Percentiles rank a stretch among this genome's conserved stretches.
Evolutionary conservation across 2,797 vertebrate genomes (phyloP).

Genomic region (Tragelaphus eurycerus): DNA sequence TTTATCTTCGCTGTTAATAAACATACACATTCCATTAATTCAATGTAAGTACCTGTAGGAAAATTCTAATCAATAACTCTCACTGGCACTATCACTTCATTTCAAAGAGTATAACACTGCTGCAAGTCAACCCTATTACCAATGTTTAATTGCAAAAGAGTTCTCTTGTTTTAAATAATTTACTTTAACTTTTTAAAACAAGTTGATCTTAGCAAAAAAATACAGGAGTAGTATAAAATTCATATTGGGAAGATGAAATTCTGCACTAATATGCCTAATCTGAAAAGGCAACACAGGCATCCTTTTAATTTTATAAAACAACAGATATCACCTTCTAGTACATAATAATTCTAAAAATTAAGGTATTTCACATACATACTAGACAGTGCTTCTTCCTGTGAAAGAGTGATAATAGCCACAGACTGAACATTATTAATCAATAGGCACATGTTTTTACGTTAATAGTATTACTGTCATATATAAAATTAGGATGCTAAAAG

Average conservation of each 20-base stretch:
- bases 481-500: slow-evolving; percentile 41
- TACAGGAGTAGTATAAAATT: background rate
- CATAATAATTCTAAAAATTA: background rate
- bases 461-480: background rate
- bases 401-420: slow-evolving; percentile 1
- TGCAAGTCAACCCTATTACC: background rate
- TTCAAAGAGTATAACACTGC: background rate
- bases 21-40: background rate
- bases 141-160: background rate
- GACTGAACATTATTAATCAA: slow-evolving; percentile 51
- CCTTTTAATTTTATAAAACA: slow-evolving; percentile 40
- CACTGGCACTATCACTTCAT: background rate
- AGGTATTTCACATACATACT: background rate
- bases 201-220: background rate
- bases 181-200: slow-evolving; percentile 21
- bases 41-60: background rate
- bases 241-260: slow-evolving; percentile 6
- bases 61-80: slow-evolving; percentile 20
- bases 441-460: slow-evolving; percentile 32
- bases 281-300: slow-evolving; percentile 12
- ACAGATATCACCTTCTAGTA: slow-evolving; percentile 30
- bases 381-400: background rate
- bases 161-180: slow-evolving; percentile 19
- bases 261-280: background rate
- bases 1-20: slow-evolving; percentile 10